phyloP scores from a whole-genome alignment of 2,888 invertebrate species.

The Lasius fuliginosus region DNA sequence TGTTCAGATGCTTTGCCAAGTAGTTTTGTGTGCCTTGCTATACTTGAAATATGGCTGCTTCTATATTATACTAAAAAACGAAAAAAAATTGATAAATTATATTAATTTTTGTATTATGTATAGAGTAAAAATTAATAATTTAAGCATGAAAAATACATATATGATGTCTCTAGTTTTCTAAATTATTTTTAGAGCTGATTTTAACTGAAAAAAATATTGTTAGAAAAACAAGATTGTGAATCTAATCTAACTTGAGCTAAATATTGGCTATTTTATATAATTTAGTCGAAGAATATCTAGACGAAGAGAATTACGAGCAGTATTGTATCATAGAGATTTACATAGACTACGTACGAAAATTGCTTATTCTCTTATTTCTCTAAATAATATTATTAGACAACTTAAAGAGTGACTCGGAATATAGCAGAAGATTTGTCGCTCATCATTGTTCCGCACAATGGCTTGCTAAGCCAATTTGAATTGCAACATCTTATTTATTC shows the following conservation, averaged over 20 bases:
- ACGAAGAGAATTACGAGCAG: not conserved
- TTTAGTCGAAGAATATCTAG: not conserved
- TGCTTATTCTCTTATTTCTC: not conserved
- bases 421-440: not conserved
- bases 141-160: not conserved
- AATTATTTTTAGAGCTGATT: not conserved
- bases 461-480: not conserved
- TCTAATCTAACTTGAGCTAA: not conserved
- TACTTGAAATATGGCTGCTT: not conserved
- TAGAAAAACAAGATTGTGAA: not conserved
- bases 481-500: conserved; percentile 20
- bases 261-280: not conserved
- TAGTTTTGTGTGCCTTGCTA: conserved; percentile 39
- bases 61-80: not conserved
- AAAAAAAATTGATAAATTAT: not conserved
- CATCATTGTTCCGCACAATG: not conserved
- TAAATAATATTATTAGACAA: conserved; percentile 9
- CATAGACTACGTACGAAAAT: not conserved
- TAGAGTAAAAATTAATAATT: not conserved
- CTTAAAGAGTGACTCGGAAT: not conserved
- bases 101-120: not conserved
- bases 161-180: not conserved
- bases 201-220: not conserved
- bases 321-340: not conserved
- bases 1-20: conserved; percentile 68